Percentiles rank a stretch among this genome's conserved stretches.
phyloP scores from a whole-genome alignment of 2,888 invertebrate species.

The Drosophila percnosoma region DNA sequence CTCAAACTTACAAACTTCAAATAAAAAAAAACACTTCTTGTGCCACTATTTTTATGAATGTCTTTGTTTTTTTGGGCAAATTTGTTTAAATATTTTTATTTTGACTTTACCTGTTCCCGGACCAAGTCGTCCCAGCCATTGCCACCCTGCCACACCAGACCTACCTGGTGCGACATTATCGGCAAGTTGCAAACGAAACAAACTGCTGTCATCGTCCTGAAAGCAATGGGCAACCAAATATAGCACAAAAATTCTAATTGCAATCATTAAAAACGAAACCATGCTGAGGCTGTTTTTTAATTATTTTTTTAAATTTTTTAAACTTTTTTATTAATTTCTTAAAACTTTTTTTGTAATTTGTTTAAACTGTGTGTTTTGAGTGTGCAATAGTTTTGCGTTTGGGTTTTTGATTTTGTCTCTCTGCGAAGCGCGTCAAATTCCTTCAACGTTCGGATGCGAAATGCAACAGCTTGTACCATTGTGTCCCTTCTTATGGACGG shows the following conservation, averaged over 20 bases:
- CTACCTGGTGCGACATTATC: conserved; percentile 97
- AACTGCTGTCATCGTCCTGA: conserved; percentile 96
- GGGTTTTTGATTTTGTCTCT: not conserved
- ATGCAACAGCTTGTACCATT: conserved; percentile 5
- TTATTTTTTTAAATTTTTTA: too few relatives aligned
- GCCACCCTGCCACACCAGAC: conserved; percentile 96
- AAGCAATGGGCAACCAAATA: conserved; percentile 60
- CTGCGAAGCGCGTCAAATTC: not conserved
- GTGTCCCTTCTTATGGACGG: not conserved
- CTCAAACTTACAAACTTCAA: not conserved
- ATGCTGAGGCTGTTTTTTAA: not conserved
- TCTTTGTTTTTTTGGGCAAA: not conserved
- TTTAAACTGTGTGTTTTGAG: not conserved
- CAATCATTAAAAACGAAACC: not conserved
- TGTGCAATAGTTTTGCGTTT: not conserved
- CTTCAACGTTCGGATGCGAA: not conserved
- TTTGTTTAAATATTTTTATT: not conserved
- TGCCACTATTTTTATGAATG: not conserved
- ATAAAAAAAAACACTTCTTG: not conserved
- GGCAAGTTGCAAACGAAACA: conserved; percentile 98
- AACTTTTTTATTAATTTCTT: not conserved
- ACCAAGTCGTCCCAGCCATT: conserved; percentile 97
- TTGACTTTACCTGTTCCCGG: conserved; percentile 89
- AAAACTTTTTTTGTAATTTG: not conserved
- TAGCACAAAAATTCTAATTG: not conserved